Evolutionary conservation across 2,888 invertebrate species (phyloP), one percentile per base, ranked within the genome.

Genomic region (Flexamia atlantica): DNA sequence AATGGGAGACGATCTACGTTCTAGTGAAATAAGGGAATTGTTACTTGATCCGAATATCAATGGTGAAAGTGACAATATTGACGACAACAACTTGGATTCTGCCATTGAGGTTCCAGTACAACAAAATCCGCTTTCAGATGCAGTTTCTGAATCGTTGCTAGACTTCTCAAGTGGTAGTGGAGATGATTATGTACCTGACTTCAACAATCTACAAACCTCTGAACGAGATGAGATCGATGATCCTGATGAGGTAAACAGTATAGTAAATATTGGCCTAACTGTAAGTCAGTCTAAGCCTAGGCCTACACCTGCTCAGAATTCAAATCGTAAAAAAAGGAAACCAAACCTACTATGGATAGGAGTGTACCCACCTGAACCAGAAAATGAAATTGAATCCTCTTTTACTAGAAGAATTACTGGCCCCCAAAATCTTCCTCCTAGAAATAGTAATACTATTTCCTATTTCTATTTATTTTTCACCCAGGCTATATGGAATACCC

Each of bases 321-420:
- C n/a, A n/a, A n/a, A n/a, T n/a, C n/a, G n/a, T n/a, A 57, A 57
- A 12, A 20, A 57, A 57, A 50, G 17, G 50, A 3, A 3, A 7
- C 5, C 5, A 50, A 50, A 50, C 17, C 50, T 50, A 17, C 74
- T n/a, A 36, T 79, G 50, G 46, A 79, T 79, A 25, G 50, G 79
- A 28, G 50, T 79, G n/a, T 76, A 76, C 25, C 76, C 50, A 25
- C 79, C 79, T 46, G 50, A 79, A 25, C 79, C 64, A 23, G 64
- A 64, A 64, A 64, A 23, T 14, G 23, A 28, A 10, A 64, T 64
- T 23, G 64, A 64, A 28, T 4, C 12, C 12, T 1, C 4, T 1
- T 79, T 79, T 40, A 79, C 23, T 50, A 50, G 46, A 28, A 79
- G 64, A 25, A 14, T 5, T 4, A 7, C 5, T 64, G 64, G 64